Conservation (phyloP, 2,888 invertebrate species). For the Nysson spinosus region DNA sequence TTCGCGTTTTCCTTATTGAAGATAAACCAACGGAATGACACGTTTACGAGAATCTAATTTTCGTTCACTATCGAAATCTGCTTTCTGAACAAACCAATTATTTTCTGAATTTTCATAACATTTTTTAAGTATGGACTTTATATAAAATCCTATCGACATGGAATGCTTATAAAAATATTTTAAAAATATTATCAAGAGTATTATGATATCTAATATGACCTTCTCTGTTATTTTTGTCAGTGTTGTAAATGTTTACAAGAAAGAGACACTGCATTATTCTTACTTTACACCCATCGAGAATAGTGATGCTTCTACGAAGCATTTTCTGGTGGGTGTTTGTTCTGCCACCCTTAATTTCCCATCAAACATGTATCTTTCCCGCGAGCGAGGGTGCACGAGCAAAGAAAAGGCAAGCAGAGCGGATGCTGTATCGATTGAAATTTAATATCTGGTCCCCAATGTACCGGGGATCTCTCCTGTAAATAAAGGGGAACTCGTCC, state of each 20-base stretch:
- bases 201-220: too few relatives aligned
- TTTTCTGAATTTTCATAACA: background rate
- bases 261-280: conserved; percentile 8
- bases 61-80: background rate
- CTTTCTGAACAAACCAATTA: background rate
- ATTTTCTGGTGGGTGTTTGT: conserved; percentile 47
- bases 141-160: too few relatives aligned
- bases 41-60: background rate
- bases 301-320: conserved; percentile 22
- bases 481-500: conserved; percentile 67
- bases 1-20: conserved; percentile 12
- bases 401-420: conserved; percentile 59
- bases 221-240: background rate
- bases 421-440: conserved; percentile 73
- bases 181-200: too few relatives aligned
- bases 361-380: conserved; percentile 60
- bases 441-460: conserved; percentile 71
- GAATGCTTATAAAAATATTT: too few relatives aligned
- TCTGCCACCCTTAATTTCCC: conserved; percentile 60
- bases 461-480: conserved; percentile 63
- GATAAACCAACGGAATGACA: conserved; percentile 14
- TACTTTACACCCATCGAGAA: conserved; percentile 12
- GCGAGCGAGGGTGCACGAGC: conserved; percentile 48
- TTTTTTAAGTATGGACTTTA: background rate
- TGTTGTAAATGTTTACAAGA: background rate